Evolutionary conservation across 1,140 invertebrate species (phyloP).

Genomic region (Hyposmocoma kahamanoa): DNA sequence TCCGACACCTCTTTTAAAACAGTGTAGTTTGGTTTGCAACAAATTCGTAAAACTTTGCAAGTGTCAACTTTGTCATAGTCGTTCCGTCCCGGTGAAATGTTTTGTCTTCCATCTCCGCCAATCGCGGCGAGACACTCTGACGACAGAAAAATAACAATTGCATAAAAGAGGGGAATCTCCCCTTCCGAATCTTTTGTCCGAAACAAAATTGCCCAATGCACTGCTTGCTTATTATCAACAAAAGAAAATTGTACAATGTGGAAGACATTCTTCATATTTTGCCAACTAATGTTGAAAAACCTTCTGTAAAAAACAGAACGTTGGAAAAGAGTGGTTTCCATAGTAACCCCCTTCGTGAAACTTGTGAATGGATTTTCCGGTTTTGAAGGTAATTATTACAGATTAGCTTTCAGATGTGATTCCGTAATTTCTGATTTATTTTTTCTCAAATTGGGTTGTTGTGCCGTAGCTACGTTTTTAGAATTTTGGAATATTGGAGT

Average conservation of each 20-base stretch:
- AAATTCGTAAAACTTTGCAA: too few species aligned
- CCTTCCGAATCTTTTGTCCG: slow-evolving; percentile 34
- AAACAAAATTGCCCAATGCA: slow-evolving; percentile 44
- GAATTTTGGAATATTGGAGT: too few species aligned
- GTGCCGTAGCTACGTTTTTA: too few species aligned
- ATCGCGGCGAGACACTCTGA: slow-evolving; percentile 16
- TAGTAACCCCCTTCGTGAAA: slow-evolving; percentile 20
- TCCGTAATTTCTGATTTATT: neutral
- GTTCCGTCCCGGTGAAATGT: too few species aligned
- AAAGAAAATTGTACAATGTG: slow-evolving; percentile 32
- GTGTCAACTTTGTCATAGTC: too few species aligned
- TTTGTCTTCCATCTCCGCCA: too few species aligned
- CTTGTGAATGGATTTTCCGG: slow-evolving; percentile 15
- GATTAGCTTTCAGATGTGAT: slow-evolving; percentile 13
- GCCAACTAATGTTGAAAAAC: slow-evolving; percentile 34
- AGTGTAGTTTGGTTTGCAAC: too few species aligned
- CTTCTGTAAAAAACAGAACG: slow-evolving; percentile 26
- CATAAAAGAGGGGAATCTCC: slow-evolving; percentile 38
- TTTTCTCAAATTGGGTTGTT: too few species aligned
- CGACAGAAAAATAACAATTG: slow-evolving; percentile 48
- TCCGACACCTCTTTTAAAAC: too few species aligned
- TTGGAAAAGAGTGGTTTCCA: slow-evolving; percentile 18
- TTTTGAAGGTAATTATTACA: slow-evolving; percentile 16
- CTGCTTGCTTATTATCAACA: slow-evolving; percentile 30
- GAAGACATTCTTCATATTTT: slow-evolving; percentile 25